A percentile compares a stretch with the other conserved stretches of the same genome.
Conservation (phyloP, 2,888 invertebrate genomes). For the Callimorpha dominula region DNA sequence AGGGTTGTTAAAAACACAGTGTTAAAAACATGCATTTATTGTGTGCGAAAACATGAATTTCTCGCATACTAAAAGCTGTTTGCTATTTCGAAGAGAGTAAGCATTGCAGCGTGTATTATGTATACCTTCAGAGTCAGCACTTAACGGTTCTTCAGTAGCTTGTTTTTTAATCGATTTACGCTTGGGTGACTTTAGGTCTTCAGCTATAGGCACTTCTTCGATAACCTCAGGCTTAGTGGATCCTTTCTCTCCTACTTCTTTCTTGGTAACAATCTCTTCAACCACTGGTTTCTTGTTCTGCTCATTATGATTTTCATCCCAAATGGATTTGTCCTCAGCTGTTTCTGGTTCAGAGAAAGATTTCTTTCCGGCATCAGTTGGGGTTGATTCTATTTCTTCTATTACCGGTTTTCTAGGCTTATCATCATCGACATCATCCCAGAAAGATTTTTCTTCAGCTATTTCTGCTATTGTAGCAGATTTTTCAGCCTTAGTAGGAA, state of each 20-base stretch:
- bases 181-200: slow-evolving; percentile 72
- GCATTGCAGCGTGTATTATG: slow-evolving; percentile 70
- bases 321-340: slow-evolving; percentile 72
- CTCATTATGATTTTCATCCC: slow-evolving; percentile 79
- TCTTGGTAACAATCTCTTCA: slow-evolving; percentile 67
- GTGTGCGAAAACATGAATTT: slow-evolving; percentile 69
- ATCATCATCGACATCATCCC: slow-evolving; percentile 58
- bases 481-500: slow-evolving; percentile 52
- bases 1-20: slow-evolving; percentile 78
- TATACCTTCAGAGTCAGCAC: slow-evolving; percentile 85
- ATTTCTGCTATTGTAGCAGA: slow-evolving; percentile 57
- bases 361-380: slow-evolving; percentile 60
- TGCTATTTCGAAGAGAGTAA: slow-evolving; percentile 71
- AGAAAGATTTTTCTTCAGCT: slow-evolving; percentile 63
- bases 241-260: slow-evolving; percentile 67
- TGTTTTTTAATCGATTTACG: slow-evolving; percentile 81
- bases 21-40: slow-evolving; percentile 79
- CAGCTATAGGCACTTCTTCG: slow-evolving; percentile 73
- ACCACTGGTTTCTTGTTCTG: slow-evolving; percentile 63
- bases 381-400: slow-evolving; percentile 63
- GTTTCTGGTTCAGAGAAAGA: slow-evolving; percentile 67
- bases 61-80: slow-evolving; percentile 78
- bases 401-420: slow-evolving; percentile 44
- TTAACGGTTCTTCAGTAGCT: slow-evolving; percentile 78
- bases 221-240: slow-evolving; percentile 72